A percentile compares a stretch with the other conserved stretches of the same genome.
Conservation (phyloP, 1,140 invertebrate species). For the Pseudomyrmex cubaensis region DNA sequence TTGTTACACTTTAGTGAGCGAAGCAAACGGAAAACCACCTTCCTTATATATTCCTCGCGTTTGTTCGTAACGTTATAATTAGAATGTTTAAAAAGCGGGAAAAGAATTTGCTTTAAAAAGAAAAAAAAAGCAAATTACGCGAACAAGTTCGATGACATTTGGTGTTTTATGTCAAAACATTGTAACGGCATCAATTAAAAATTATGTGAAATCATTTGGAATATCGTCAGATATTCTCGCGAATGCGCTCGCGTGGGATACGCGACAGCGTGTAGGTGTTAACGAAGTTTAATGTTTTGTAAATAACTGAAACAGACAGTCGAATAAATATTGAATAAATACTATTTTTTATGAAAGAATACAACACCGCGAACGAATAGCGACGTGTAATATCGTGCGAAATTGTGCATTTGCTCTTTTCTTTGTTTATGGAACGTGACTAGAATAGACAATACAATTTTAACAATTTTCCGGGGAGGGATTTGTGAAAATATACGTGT, state of each 20-base stretch:
- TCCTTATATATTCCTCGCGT: neutral
- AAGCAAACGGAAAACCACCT: neutral
- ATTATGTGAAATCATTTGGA: neutral
- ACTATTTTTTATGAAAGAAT: neutral
- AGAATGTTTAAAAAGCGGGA: neutral
- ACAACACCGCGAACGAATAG: too few species aligned
- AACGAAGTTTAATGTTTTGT: neutral
- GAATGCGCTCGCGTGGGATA: too few species aligned
- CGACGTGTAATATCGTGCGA: neutral
- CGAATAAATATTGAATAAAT: neutral
- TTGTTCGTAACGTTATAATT: neutral
- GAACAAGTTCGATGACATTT: neutral
- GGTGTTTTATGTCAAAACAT: neutral
- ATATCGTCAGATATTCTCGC: neutral
- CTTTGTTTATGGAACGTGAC: constrained; percentile 67
- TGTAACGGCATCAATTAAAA: too few species aligned
- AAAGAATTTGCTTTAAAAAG: neutral
- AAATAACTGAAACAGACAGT: neutral
- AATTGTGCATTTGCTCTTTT: constrained; percentile 9
- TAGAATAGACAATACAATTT: constrained; percentile 35
- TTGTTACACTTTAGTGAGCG: neutral
- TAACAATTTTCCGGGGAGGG: constrained; percentile 33
- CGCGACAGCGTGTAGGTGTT: too few species aligned
- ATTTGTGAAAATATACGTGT: neutral
- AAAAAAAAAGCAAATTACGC: neutral